Percentiles rank a stretch among this genome's conserved stretches.
These are phyloP conservation scores for Gavialis gangeticus DNA, from an alignment of 2,113 vertebrate genomes.

Conservation along the genomic window DNA sequence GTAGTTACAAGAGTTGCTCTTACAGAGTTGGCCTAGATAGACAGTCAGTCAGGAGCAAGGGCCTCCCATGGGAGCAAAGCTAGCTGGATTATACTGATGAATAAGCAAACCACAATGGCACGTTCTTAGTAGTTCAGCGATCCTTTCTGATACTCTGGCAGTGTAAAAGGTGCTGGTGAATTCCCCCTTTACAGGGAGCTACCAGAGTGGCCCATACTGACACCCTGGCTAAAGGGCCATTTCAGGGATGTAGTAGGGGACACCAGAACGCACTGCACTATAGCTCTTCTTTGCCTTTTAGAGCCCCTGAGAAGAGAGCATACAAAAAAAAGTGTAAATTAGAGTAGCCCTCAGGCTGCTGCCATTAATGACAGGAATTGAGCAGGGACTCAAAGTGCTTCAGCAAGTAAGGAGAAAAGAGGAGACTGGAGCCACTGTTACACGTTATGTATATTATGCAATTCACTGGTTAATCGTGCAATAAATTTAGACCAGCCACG, in stretches of 20 bases:
- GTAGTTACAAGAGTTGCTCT: background rate
- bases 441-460: no score
- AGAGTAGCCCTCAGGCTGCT: background rate
- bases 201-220: slow-evolving; percentile 27
- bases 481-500: no score
- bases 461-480: no score
- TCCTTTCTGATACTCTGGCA: background rate
- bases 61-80: background rate
- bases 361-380: background rate
- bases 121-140: background rate
- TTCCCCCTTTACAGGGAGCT: background rate
- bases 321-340: background rate
- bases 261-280: background rate
- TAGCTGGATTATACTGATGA: slow-evolving; percentile 63
- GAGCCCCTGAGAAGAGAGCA: background rate
- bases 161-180: background rate
- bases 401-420: background rate
- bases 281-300: background rate
- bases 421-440: background rate
- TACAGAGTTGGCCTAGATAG: background rate
- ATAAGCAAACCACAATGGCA: slow-evolving; percentile 38
- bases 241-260: background rate
- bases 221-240: background rate
- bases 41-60: background rate
- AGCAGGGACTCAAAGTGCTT: background rate